Evolutionary conservation across 2,888 invertebrate species (phyloP).

Genomic region (Eremobia ochroleuca): DNA sequence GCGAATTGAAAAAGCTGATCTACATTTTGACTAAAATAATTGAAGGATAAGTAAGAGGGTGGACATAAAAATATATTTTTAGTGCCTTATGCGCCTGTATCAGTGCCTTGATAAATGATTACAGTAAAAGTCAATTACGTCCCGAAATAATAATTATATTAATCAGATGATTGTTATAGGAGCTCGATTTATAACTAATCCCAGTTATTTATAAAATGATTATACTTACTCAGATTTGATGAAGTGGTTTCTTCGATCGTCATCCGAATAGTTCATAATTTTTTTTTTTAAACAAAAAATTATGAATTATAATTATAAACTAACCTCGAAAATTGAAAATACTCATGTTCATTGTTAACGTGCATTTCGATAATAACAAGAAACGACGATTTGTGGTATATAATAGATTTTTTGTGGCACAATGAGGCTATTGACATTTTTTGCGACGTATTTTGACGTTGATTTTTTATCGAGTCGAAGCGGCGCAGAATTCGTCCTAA

Average conservation of each 20-base stretch:
- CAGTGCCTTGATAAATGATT: conserved; percentile 65
- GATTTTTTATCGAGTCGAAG: conserved; percentile 29
- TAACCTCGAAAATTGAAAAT: conserved; percentile 66
- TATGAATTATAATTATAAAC: conserved; percentile 40
- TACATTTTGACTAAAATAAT: background rate
- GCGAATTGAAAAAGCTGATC: conserved; percentile 3
- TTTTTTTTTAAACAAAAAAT: conserved; percentile 27
- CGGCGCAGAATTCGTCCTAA: conserved; percentile 21
- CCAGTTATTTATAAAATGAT: conserved; percentile 32
- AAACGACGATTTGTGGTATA: conserved; percentile 48
- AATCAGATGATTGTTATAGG: conserved; percentile 9
- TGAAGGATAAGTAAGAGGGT: conserved; percentile 40
- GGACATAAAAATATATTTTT: conserved; percentile 27
- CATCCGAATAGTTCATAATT: conserved; percentile 52
- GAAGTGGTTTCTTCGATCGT: conserved; percentile 69
- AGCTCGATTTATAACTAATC: conserved; percentile 4
- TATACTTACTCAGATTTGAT: conserved; percentile 22
- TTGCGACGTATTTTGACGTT: conserved; percentile 5
- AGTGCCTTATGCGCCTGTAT: conserved; percentile 58
- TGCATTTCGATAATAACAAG: conserved; percentile 69
- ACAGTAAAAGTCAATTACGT: conserved; percentile 46
- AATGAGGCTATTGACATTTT: conserved; percentile 51
- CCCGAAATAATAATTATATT: conserved; percentile 13
- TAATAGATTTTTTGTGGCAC: conserved; percentile 42
- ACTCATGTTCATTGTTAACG: conserved; percentile 64